Base-by-base conservation (phyloP, 2,888 invertebrate species). In the Phrixothrix hirtus region DNA sequence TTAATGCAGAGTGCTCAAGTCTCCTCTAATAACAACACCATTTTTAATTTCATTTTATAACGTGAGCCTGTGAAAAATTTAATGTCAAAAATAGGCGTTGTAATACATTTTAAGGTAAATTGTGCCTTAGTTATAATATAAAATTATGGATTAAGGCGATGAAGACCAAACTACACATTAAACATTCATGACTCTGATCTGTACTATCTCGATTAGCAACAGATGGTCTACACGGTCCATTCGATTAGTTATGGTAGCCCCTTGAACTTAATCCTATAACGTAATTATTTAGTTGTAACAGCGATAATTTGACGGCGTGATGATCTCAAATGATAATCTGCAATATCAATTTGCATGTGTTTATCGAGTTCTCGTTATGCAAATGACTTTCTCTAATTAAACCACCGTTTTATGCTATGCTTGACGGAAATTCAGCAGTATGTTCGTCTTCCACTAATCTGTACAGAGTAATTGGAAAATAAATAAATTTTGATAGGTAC, bases 181-280 rank as follows among this genome's bases (percentile, higher is more conserved):
- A 60, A 60, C 58, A 60, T 60, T 60, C 58, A 60, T 57, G 57
- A 58, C 52, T 42, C 43, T 51, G 36, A 49, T 51, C 39, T 48
- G 44, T 48, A 51, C 54, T 55, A 60, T 55, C 44, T 58, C 56
- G 56, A 60, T 60, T 60, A 60, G 54, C 52, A 52, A 57, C 52
- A 55, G 55, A 55, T 57, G 57, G 55, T 55, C 41, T 27, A 37
- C 36, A 35, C 48, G 44, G 47, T 48, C 36, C 41, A 34, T 46
- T 57, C 34, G 49, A 39, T 43, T 53, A 50, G 48, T 45, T 51
- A 37, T 29, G 36, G 41, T 50, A 50, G 42, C 46, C 41, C 53
- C 25, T 37, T 27, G 49, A 42, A 53, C 51, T 41, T 47, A 53
- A 56, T 53, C 46, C 45, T 50, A 52, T 49, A 49, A 59, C 48